Percentiles rank a stretch among this genome's conserved stretches.
Conservation (phyloP, 2,888 invertebrate species). For the Chalcis sispes region DNA sequence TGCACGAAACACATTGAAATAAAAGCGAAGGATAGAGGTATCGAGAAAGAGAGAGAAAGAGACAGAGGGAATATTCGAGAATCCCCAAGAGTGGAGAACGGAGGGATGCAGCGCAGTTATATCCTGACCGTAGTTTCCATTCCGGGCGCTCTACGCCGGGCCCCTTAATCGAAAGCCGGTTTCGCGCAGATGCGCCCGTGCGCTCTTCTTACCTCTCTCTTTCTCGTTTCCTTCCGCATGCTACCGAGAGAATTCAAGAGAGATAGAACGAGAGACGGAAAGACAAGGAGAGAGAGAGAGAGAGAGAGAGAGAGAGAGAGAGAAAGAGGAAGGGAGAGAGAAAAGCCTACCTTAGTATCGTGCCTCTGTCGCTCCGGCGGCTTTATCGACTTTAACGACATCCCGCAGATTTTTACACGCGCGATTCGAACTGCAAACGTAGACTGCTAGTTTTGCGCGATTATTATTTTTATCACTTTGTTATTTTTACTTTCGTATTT, state of each 20-base stretch:
- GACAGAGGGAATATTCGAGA: constrained; percentile 23
- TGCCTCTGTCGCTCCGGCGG: background rate
- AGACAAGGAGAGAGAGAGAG: too few species aligned
- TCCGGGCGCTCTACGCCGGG: background rate
- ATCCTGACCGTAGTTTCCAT: constrained; percentile 54
- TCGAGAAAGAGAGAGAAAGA: background rate
- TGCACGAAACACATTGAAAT: background rate
- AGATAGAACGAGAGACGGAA: background rate
- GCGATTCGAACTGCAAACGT: constrained; percentile 2
- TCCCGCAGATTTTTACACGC: constrained; percentile 30
- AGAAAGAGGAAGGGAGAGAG: too few species aligned
- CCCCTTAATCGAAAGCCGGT: constrained; percentile 53
- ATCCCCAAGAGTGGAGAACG: constrained; percentile 53
- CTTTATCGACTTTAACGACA: constrained; percentile 42
- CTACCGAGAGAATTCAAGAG: background rate
- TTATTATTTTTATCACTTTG: constrained; percentile 4
- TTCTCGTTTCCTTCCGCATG: background rate
- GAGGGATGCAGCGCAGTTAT: constrained; percentile 61
- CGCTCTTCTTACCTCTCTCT: background rate
- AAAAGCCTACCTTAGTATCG: background rate
- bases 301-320: background rate
- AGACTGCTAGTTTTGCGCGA: background rate
- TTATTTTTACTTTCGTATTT: too few species aligned
- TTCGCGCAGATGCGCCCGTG: constrained; percentile 44
- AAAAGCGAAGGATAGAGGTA: constrained; percentile 37